phyloP scores from a whole-genome alignment of 2,888 invertebrate species.

The Kuschelorhynchus macadamiae region DNA sequence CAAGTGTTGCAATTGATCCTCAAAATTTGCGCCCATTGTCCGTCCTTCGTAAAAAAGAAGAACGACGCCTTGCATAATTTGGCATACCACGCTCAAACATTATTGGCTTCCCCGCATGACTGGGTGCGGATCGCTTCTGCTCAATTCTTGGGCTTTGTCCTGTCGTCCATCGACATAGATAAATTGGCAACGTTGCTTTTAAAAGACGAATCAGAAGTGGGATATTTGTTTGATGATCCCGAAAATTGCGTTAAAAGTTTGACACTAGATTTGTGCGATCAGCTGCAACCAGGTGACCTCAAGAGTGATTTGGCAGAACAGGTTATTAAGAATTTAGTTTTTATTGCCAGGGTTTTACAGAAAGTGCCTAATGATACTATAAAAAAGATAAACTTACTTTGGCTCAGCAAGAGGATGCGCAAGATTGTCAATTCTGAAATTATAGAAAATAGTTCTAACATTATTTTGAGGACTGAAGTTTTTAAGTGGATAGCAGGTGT shows the following conservation, averaged over 20 bases:
- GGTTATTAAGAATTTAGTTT: constrained; percentile 79
- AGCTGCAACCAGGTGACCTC: constrained; percentile 76
- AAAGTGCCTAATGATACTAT: constrained; percentile 68
- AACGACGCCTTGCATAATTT: constrained; percentile 73
- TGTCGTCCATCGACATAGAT: constrained; percentile 76
- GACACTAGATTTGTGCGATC: constrained; percentile 82
- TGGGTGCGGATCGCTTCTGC: constrained; percentile 88
- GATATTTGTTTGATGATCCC: constrained; percentile 75
- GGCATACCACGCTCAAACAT: constrained; percentile 77
- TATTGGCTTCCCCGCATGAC: constrained; percentile 85
- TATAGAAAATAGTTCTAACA: constrained; percentile 77
- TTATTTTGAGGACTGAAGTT: constrained; percentile 80
- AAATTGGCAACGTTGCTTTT: constrained; percentile 72
- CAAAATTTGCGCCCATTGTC: constrained; percentile 77
- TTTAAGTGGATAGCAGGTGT: constrained; percentile 89
- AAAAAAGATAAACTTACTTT: constrained; percentile 76
- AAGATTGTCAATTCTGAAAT: constrained; percentile 86
- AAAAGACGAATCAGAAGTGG: constrained; percentile 57
- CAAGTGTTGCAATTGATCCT: constrained; percentile 81
- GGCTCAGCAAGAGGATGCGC: constrained; percentile 83
- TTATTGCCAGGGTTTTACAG: constrained; percentile 78
- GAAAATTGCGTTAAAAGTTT: constrained; percentile 76
- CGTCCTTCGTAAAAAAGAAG: constrained; percentile 70
- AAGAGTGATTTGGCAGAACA: constrained; percentile 83
- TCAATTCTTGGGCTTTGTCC: constrained; percentile 81